A percentile compares a stretch with the other conserved stretches of the same genome.
Evolutionary conservation across 2,797 vertebrate species (phyloP).

Genomic region (Fratercula arctica): DNA sequence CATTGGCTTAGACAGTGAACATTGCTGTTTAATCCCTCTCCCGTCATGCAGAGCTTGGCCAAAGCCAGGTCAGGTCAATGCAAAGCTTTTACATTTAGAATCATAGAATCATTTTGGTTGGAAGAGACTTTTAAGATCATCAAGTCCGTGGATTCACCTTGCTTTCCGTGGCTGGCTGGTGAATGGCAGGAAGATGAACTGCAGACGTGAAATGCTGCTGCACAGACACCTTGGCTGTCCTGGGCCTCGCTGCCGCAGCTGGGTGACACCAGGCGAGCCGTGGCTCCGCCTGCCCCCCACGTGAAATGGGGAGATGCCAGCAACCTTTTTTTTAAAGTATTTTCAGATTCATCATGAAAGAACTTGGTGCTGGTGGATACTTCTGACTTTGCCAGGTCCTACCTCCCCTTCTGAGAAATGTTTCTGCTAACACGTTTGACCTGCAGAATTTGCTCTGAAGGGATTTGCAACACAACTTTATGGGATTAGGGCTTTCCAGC

Average conservation of each 20-base stretch:
- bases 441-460: background rate
- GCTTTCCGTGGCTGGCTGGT: fast-evolving
- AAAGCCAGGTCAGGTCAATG: background rate
- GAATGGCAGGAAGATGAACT: background rate
- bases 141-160: background rate
- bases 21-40: background rate
- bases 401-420: background rate
- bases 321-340: background rate
- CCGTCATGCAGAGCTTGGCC: background rate
- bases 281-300: fast-evolving
- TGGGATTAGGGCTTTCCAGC: background rate
- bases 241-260: background rate
- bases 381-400: background rate
- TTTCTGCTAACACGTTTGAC: background rate
- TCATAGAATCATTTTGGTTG: background rate
- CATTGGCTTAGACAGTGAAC: background rate
- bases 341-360: background rate
- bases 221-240: background rate
- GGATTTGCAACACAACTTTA: fast-evolving
- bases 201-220: background rate
- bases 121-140: background rate
- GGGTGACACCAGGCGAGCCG: fast-evolving
- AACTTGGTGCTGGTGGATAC: background rate
- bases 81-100: background rate
- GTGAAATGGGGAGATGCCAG: background rate